Base-by-base conservation (phyloP, 1,140 invertebrate genomes). In the Zaprionus tsacasi region DNA sequence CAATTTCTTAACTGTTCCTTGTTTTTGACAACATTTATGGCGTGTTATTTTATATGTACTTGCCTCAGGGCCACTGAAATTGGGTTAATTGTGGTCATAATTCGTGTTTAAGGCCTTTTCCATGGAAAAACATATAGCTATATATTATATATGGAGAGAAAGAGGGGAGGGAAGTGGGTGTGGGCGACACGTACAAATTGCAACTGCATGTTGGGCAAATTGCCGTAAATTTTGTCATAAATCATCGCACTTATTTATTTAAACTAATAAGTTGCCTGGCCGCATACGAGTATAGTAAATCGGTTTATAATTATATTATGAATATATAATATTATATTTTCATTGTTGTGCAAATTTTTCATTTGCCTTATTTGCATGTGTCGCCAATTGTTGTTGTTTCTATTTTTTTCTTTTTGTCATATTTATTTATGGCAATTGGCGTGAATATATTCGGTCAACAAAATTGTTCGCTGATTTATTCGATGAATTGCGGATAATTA, bases 41-140 rank as follows among this genome's bases (percentile, higher is more conserved):
- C 59, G 68, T 69, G 55, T 69, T 21, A 56, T 72, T 86, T 87
- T 79, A 79, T 78, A 83, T 50, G 71, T 72, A 81, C 79, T 79
- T 43, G 68, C 72, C 70, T 65, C 79, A 76, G 64, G 76, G 80
- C 80, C 83, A 83, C 52, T 50, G 72, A 69, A 87, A 87, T 87
- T 87, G 83, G 83, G 83, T 87, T 87, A 87, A 87, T 88, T 80
- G 56, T 88, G 70, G 77, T 54, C 70, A 87, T 87, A 83, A 83
- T 78, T 87, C 73, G 80, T 82, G 60, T 88, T 88, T 83, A 88
- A 87, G 83, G 83, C 80, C 76, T 83, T 79, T 85, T 80, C 70
- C 72, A 73, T 76, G 66, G 59, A 69, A 86, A 65, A 59, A 25
- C 64, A 45, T 48, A 35, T 15, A n/a, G n/a, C n/a, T n/a, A n/a